These are phyloP conservation scores for Bubo scandiacus DNA, from an alignment of 2,113 vertebrate species.

Conservation along the genomic window DNA sequence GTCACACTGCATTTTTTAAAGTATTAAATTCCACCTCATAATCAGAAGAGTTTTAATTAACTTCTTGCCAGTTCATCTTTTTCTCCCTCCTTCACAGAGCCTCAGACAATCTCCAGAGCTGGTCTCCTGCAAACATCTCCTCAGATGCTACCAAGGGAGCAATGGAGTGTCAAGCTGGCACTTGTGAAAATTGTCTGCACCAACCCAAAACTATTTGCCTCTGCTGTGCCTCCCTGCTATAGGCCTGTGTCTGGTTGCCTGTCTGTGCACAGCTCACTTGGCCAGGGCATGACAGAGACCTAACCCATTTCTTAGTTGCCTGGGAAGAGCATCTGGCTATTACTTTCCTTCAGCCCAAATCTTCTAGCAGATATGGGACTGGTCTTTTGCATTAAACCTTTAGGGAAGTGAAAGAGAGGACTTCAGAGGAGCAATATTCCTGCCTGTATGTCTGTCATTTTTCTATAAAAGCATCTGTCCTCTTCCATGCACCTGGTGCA, in stretches of 20 bases:
- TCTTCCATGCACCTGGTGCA: not conserved
- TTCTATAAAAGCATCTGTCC: not conserved
- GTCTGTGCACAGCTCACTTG: not conserved
- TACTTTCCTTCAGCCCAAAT: not conserved
- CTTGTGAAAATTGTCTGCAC: not conserved
- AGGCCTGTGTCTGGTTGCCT: not conserved
- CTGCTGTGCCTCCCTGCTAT: not conserved
- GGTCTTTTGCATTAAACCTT: not conserved
- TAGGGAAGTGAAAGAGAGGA: not conserved
- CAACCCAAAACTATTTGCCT: not conserved
- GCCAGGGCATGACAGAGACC: not conserved
- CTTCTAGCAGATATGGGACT: not conserved
- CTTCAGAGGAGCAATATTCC: not conserved
- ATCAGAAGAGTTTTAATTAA: slow-evolving; percentile 76
- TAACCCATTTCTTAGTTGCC: not conserved
- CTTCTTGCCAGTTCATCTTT: slow-evolving; percentile 72
- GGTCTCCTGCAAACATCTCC: not conserved
- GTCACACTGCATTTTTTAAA: slow-evolving; percentile 73
- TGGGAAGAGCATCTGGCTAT: not conserved
- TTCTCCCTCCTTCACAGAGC: not conserved
- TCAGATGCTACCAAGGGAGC: not conserved
- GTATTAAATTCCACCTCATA: slow-evolving; percentile 72
- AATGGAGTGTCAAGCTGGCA: not conserved
- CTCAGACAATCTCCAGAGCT: slow-evolving; percentile 59
- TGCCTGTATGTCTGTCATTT: not conserved